phyloP scores from a whole-genome alignment of 2,888 invertebrate genomes.

The Chydorus sphaericus region DNA sequence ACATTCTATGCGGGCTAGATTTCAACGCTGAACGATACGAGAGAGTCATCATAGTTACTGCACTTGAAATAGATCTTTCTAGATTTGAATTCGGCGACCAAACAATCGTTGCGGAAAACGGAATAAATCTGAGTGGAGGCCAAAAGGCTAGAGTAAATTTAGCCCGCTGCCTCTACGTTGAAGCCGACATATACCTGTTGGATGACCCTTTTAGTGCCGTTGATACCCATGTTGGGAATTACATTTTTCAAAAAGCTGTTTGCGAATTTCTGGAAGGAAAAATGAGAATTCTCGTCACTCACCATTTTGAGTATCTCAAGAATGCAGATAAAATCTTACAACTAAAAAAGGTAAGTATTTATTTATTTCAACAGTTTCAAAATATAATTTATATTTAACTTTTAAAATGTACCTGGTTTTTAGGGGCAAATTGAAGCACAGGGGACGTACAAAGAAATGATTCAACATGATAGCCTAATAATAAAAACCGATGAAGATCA shows the following conservation, averaged over 20 bases:
- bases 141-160: constrained; percentile 38
- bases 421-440: constrained; percentile 35
- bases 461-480: too few species aligned
- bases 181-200: constrained; percentile 35
- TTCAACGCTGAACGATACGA: constrained; percentile 32
- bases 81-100: constrained; percentile 33
- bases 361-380: too few species aligned
- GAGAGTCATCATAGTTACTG: constrained; percentile 21
- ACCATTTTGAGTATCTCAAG: constrained; percentile 65
- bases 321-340: constrained; percentile 49
- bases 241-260: constrained; percentile 33
- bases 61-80: constrained; percentile 33
- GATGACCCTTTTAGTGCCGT: constrained; percentile 38
- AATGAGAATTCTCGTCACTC: constrained; percentile 42
- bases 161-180: constrained; percentile 30
- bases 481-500: constrained; percentile 63
- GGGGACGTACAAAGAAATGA: constrained; percentile 51
- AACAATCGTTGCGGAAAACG: constrained; percentile 38
- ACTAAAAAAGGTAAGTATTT: constrained; percentile 42
- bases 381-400: not conserved
- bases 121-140: constrained; percentile 37
- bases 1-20: constrained; percentile 74
- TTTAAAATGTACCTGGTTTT: too few species aligned
- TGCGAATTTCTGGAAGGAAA: constrained; percentile 27
- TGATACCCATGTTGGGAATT: constrained; percentile 32